A percentile compares a stretch with the other conserved stretches of the same genome.
These are phyloP conservation scores for Pristiophorus japonicus DNA, from an alignment of 2,113 vertebrate genomes.

Conservation along the genomic window DNA sequence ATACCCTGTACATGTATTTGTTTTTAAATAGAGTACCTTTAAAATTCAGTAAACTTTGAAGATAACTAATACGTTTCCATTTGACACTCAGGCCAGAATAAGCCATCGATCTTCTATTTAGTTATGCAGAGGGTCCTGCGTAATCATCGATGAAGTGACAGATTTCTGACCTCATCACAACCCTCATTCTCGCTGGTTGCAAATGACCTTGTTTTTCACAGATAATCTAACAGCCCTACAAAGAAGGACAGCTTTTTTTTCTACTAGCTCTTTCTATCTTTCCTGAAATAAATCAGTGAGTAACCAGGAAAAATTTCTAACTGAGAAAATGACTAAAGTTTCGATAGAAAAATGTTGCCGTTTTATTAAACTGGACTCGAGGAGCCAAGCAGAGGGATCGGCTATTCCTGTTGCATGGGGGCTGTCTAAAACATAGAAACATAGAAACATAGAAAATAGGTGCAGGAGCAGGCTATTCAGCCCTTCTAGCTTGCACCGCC, in stretches of 20 bases:
- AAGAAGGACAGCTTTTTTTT: not conserved
- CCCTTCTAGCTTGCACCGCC: too few species aligned
- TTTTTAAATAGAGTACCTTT: not conserved
- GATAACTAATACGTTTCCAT: not conserved
- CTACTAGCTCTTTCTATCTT: not conserved
- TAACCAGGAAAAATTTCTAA: not conserved
- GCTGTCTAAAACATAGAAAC: too few species aligned
- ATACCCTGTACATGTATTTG: not conserved
- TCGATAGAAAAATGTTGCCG: too few species aligned
- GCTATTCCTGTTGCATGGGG: too few species aligned
- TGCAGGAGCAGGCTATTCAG: too few species aligned
- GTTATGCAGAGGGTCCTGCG: not conserved
- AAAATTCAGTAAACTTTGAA: not conserved
- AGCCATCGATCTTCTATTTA: not conserved
- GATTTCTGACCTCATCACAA: not conserved
- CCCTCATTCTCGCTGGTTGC: not conserved
- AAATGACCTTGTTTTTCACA: not conserved
- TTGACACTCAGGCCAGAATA: not conserved
- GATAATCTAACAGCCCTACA: not conserved
- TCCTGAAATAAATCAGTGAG: not conserved
- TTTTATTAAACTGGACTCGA: too few species aligned
- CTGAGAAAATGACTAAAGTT: not conserved
- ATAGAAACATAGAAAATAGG: too few species aligned
- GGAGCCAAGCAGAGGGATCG: too few species aligned
- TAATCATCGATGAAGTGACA: not conserved